Evolutionary conservation across 2,888 invertebrate species (phyloP).

Genomic region (Melitaea athalia): DNA sequence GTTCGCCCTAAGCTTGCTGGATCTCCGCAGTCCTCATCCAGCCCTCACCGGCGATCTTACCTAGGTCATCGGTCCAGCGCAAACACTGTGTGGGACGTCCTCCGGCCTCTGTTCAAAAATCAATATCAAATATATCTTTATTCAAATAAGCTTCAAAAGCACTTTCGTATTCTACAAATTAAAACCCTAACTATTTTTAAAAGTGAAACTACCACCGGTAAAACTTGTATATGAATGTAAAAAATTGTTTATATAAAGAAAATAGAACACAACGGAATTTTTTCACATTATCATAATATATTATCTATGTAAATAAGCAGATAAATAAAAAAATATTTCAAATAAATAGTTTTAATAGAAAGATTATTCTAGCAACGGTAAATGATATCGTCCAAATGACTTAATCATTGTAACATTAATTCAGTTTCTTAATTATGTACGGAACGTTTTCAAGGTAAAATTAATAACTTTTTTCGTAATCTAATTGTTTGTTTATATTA

Average conservation of each 20-base stretch:
- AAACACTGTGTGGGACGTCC: no score
- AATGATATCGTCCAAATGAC: slow-evolving; percentile 1
- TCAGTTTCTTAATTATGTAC: slow-evolving; percentile 6
- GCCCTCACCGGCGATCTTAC: no score
- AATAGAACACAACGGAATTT: not conserved
- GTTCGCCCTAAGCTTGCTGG: no score
- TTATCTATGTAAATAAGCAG: not conserved
- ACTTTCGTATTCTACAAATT: no score
- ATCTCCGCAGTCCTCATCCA: no score
- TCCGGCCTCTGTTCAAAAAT: no score
- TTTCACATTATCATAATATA: not conserved
- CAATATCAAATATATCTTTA: no score
- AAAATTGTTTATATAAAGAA: not conserved
- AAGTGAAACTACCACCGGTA: no score
- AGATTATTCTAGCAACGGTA: slow-evolving; percentile 1
- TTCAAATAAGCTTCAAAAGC: no score
- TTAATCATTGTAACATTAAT: slow-evolving; percentile 2
- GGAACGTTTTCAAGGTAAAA: slow-evolving; percentile 5
- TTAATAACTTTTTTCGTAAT: not conserved
- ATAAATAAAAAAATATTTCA: not conserved
- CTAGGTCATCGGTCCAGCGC: no score
- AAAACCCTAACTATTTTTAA: no score
- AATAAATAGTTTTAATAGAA: not conserved
- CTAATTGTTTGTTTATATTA: not conserved
- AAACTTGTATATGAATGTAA: no score